A percentile compares a stretch with the other conserved stretches of the same genome.
Conservation (phyloP, 37 sponge, comb jelly and placozoan genomes). For the Beroe forskalii region DNA sequence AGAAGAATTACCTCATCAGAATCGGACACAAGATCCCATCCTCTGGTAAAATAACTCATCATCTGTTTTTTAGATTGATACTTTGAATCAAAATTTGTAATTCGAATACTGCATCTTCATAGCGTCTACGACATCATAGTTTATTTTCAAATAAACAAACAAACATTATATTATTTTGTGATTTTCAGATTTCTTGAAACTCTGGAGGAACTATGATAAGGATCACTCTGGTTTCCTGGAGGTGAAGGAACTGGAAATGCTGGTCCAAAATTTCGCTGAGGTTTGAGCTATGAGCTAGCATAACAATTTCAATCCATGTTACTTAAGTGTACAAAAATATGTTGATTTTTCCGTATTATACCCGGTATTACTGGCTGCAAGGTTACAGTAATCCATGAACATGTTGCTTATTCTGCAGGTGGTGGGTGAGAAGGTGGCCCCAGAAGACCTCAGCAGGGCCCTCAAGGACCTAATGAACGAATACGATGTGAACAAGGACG, state of each 20-base stretch:
- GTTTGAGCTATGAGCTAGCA: not conserved
- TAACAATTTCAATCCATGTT: too few relatives aligned
- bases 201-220: conserved; percentile 54
- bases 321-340: too few relatives aligned
- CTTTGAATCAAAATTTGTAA: too few relatives aligned
- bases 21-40: conserved; percentile 55
- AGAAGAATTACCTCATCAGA: conserved; percentile 55
- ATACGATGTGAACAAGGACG: conserved; percentile 61
- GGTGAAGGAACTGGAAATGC: conserved; percentile 27
- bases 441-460: not conserved
- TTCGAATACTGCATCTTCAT: too few relatives aligned
- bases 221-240: conserved; percentile 58
- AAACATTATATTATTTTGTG: too few relatives aligned
- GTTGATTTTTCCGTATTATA: too few relatives aligned
- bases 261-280: conserved; percentile 44
- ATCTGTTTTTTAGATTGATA: too few relatives aligned
- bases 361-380: too few relatives aligned
- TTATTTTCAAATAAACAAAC: too few relatives aligned
- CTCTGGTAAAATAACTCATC: conserved; percentile 15
- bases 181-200: conserved; percentile 48
- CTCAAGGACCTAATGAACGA: conserved; percentile 27
- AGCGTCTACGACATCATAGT: too few relatives aligned
- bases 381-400: too few relatives aligned
- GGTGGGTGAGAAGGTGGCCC: conserved; percentile 22
- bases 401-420: too few relatives aligned